Conservation (phyloP, 2,113 vertebrate species). For the Zapus hudsonius region DNA sequence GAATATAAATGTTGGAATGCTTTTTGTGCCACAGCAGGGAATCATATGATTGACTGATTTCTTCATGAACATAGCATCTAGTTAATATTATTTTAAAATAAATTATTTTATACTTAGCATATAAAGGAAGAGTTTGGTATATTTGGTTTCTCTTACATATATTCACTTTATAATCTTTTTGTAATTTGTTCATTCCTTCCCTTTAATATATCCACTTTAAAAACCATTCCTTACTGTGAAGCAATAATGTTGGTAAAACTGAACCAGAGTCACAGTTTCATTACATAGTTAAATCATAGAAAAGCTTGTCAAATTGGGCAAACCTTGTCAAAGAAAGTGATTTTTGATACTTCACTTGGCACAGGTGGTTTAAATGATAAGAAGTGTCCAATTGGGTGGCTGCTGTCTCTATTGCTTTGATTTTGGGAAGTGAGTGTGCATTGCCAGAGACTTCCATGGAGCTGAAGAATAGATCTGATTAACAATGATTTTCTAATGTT, state of each 20-base stretch:
- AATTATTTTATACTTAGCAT: slow-evolving; percentile 38
- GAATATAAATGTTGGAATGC: slow-evolving; percentile 9
- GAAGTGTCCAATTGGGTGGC: background rate
- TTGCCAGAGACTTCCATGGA: background rate
- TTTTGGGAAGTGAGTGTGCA: background rate
- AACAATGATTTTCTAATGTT: background rate
- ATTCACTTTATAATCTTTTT: slow-evolving; percentile 57
- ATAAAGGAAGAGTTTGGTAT: slow-evolving; percentile 51
- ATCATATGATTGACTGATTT: slow-evolving; percentile 40
- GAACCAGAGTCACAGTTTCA: slow-evolving; percentile 32
- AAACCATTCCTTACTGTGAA: slow-evolving; percentile 32
- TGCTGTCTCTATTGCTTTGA: background rate
- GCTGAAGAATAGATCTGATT: background rate
- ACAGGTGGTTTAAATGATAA: background rate
- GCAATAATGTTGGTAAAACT: slow-evolving; percentile 20
- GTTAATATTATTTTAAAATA: slow-evolving; percentile 54
- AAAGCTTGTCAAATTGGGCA: background rate
- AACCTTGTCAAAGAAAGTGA: background rate
- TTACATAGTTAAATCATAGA: slow-evolving; percentile 29
- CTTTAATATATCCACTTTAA: slow-evolving; percentile 51
- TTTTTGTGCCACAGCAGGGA: slow-evolving; percentile 39
- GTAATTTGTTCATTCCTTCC: slow-evolving; percentile 47
- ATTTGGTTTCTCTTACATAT: slow-evolving; percentile 12
- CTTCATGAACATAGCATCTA: slow-evolving; percentile 24
- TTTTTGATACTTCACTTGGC: background rate